Evolutionary conservation across 2,113 vertebrate species (phyloP).

Genomic region (Polyodon spathula): DNA sequence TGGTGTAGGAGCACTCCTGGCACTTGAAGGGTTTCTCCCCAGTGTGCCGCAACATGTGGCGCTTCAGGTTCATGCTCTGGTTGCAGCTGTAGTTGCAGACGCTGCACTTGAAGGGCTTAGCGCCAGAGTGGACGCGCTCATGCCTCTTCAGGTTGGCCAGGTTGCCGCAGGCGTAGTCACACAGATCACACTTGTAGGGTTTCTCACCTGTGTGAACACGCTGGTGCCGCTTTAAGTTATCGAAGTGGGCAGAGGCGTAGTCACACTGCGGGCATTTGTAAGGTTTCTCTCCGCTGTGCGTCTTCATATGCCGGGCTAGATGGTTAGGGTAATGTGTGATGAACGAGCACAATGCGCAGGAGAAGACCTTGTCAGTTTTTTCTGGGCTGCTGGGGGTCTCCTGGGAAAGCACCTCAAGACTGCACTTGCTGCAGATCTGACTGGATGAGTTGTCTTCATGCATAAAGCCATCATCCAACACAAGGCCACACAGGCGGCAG

Average conservation of each 20-base stretch:
- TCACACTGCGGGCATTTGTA: conserved; percentile 90
- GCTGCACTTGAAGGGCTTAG: conserved; percentile 89
- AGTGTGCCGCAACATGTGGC: conserved; percentile 92
- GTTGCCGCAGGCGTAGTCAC: conserved; percentile 92
- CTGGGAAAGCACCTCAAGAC: conserved; percentile 68
- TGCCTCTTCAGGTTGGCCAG: conserved; percentile 94
- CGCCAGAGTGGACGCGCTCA: conserved; percentile 88
- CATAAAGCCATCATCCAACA: conserved; percentile 64
- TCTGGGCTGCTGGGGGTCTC: conserved; percentile 51
- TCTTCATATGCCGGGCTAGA: conserved; percentile 95
- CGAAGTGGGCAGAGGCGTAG: conserved; percentile 88
- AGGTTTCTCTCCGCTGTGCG: conserved; percentile 91
- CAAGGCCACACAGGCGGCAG: conserved; percentile 78
- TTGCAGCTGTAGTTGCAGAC: conserved; percentile 94
- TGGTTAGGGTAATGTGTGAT: conserved; percentile 96
- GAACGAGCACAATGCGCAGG: conserved; percentile 83
- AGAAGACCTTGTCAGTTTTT: conserved; percentile 74
- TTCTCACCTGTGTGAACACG: conserved; percentile 81
- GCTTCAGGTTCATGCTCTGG: conserved; percentile 98
- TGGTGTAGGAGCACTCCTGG: conserved; percentile 83
- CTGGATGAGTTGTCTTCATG: conserved; percentile 69
- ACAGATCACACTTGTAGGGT: conserved; percentile 84
- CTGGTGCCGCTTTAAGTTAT: conserved; percentile 96
- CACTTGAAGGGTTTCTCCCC: conserved; percentile 92
- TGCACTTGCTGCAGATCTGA: conserved; percentile 79